Base-by-base conservation (phyloP, 1,140 invertebrate genomes). In the Aphelenchoides fujianensis region DNA sequence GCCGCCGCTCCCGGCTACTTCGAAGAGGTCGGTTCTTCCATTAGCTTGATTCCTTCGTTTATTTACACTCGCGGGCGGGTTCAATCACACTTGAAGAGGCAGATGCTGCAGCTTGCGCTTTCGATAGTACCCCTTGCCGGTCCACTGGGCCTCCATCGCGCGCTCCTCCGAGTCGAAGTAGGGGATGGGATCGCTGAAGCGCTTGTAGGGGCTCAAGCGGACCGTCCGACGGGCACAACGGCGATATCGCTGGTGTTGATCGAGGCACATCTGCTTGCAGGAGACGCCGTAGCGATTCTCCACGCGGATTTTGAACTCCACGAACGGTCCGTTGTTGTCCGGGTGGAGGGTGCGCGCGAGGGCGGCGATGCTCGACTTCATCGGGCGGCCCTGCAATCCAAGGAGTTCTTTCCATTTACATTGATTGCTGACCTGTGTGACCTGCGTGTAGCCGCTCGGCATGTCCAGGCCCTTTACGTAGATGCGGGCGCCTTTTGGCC, bases 1-100 rank as follows among this genome's bases (percentile, higher is more conserved):
- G 91, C 92, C 48, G 93, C 94, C 59, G 94, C 94, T 23, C 94
- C 94, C 1, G 92, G 91, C 0, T 94, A 94, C 86, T 96, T 94
- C 86, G 90, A 92, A 82, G 92, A 94, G 83, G 93, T 91, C 79
- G 88, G 63, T 36, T n/a, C n/a, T n/a, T n/a, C n/a, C n/a, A n/a
- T n/a, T n/a, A n/a, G n/a, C n/a, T n/a, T n/a, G n/a, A n/a, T n/a
- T 32, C 37, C 34, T 66, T 66, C 7, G 59, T 7, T 64, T 64
- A 53, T 64, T 66, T 59, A 59, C 19, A 59, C 28, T 12, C 23
- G 23, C 41, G 34, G 34, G 34, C 5, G 5, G 34, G 34, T 59
- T 89, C 91, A 31, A 88, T 89, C 79, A 76, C 73, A 74, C 73
- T 41, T 68, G 28, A 74, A 76, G 19, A 75, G n/a, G 34, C 31